These are phyloP conservation scores for Pedetes capensis DNA, from an alignment of 2,113 vertebrate genomes.

Conservation along the genomic window DNA sequence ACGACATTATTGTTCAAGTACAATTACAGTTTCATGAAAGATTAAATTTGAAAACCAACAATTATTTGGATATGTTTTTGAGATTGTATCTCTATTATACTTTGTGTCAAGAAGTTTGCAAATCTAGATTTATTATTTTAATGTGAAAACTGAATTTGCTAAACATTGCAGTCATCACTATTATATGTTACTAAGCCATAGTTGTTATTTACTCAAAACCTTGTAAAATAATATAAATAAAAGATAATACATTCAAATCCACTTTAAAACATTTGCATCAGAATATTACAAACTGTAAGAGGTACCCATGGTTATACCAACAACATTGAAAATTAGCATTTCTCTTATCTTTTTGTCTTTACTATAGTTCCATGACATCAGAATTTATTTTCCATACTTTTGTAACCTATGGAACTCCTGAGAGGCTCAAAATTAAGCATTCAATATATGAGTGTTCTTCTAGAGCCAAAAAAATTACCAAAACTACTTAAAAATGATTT, in stretches of 20 bases:
- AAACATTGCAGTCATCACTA: not conserved
- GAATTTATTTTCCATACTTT: not conserved
- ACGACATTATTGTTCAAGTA: not conserved
- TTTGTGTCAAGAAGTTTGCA: not conserved
- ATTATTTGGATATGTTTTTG: not conserved
- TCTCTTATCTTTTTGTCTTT: not conserved
- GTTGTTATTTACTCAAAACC: not conserved
- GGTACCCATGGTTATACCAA: not conserved
- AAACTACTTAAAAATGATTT: not conserved
- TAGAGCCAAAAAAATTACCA: not conserved
- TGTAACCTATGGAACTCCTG: not conserved
- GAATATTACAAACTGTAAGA: not conserved
- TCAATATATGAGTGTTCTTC: not conserved
- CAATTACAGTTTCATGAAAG: not conserved
- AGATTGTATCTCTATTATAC: not conserved
- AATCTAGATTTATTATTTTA: not conserved
- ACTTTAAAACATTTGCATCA: not conserved
- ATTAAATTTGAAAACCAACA: not conserved
- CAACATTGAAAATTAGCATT: not conserved
- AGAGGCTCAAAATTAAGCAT: not conserved
- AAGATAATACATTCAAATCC: conserved; percentile 23
- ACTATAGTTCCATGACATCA: not conserved
- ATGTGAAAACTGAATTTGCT: not conserved
- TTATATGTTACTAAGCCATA: not conserved
- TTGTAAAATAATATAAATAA: not conserved